phyloP scores from a whole-genome alignment of 2,113 vertebrate genomes.

The Hoplias malabaricus region DNA sequence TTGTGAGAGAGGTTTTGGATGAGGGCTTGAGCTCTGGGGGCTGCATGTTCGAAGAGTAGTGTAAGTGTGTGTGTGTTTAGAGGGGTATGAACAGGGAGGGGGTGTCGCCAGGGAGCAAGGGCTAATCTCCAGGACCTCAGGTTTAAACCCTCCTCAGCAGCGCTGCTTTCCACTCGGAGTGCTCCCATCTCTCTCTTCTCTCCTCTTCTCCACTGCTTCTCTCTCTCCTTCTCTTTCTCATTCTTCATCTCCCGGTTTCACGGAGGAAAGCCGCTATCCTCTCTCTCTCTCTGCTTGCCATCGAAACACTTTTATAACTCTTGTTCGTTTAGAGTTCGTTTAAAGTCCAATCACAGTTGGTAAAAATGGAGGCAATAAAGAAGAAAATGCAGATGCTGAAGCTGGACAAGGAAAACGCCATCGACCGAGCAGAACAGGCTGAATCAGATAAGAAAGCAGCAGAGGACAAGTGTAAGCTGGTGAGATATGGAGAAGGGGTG shows the following conservation, averaged over 20 bases:
- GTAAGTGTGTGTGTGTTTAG: background rate
- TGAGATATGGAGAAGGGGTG: constrained; percentile 62
- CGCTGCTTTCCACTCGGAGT: constrained; percentile 60
- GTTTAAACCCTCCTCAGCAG: constrained; percentile 72
- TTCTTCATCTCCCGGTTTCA: constrained; percentile 7
- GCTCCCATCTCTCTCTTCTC: constrained; percentile 39
- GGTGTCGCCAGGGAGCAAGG: constrained; percentile 71
- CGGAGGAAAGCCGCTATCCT: background rate
- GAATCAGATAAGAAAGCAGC: constrained; percentile 88
- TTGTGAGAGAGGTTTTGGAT: constrained; percentile 48
- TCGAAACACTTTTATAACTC: background rate
- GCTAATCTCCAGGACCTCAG: constrained; percentile 70
- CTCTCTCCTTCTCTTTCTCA: constrained; percentile 38
- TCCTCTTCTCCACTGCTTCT: constrained; percentile 3
- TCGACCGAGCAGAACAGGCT: constrained; percentile 89
- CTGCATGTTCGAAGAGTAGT: background rate
- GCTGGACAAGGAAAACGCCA: constrained; percentile 93
- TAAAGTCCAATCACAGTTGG: constrained; percentile 15
- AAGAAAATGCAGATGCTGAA: constrained; percentile 99
- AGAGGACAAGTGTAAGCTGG: constrained; percentile 90
- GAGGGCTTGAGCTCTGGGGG: constrained; percentile 45
- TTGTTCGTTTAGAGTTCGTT: constrained; percentile 13
- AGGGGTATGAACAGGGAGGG: constrained; percentile 46
- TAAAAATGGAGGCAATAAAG: constrained; percentile 94
- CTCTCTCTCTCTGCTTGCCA: constrained; percentile 15